Evolutionary conservation across 2,797 vertebrate genomes (phyloP), one percentile per base, ranked within the genome.

Genomic region (Phoeniculus purpureus): DNA sequence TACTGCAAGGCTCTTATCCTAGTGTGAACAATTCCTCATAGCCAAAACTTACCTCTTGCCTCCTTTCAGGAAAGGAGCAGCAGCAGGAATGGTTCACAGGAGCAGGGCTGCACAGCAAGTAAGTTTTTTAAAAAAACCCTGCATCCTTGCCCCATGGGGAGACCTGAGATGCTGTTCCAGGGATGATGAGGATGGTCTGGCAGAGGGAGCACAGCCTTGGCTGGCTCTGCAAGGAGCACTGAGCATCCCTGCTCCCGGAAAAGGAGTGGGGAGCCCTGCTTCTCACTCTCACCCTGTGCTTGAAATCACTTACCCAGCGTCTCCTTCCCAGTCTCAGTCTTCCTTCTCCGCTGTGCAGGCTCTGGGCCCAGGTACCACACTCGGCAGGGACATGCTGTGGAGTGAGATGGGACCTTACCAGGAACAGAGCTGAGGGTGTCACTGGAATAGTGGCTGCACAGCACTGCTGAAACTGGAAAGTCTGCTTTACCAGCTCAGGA

Each of bases 401-500:
- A 65, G n/a, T 23, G n/a, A 55, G 37, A 50, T 3, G 5, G 31
- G 47, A 74, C 25, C 54, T 47, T 3, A 2, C 31, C 0, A 0
- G 75, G 10, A 3, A 7, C 3, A 0, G 20, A 65, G 58, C 34
- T 2, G 21, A 71, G 52, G 37, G 62, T 54, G 34, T 34, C 54
- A 58, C 32, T 73, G 61, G 37, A 67, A 76, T 27, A 40, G 48
- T 29, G 72, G 26, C 83, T 73, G 52, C 74, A 64, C 75, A 2
- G 73, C 70, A 54, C 43, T 4, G 64, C 37, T 0, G 0, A 95
- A 96, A 95, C 96, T 77, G 89, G 94, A 96, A 96, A 95, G 78
- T 94, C 95, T 87, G 82, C 96, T 96, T 94, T 95, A 82, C 52
- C 70, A 89, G 73, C 83, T 72, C 91, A 87, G 92, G 73, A 93